Base-by-base conservation (phyloP, 1,140 invertebrate species). In the Anthonomus grandis region DNA sequence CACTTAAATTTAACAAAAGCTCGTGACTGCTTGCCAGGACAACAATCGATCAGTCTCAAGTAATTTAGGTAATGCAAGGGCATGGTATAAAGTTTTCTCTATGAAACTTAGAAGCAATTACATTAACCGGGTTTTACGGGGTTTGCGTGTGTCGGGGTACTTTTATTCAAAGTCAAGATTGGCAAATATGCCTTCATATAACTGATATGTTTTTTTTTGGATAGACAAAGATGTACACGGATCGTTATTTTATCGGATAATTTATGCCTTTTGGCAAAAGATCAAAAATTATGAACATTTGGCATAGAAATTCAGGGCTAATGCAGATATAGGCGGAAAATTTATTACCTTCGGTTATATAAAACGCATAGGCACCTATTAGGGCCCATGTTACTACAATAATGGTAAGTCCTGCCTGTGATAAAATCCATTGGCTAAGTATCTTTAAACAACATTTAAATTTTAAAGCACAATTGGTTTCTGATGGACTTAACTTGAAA, bases 351-450 rank as follows among this genome's bases (percentile, higher is more conserved):
- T 84, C 82, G 8, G 80, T 82, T 3, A 76, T 69, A 59, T 77
- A 78, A 65, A 84, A 83, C 0, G 79, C 77, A 0, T 74, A 72
- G 3, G 82, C 81, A 18, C 81, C 81, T 0, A 78, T 65, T 10
- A 84, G 62, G 0, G 79, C 75, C 82, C 82, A 84, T 4, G 76
- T 60, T 0, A 76, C 61, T 10, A 84, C 64, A 0, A 83, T 67
- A 59, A 76, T 74, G 1, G 75, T 70, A 3, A 84, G 65, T 19
- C 81, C 81, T 41, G 68, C 59, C 60, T 78, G 76, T 19, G 73
- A 75, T 22, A 77, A 61, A 10, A 74, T 53, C 69, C 72, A 70
- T 50, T 74, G 70, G 41, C 73, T 71, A 6, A 74, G 12, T 10
- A 68, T 55, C 56, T 61, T 62, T 44, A 67, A 66, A 24, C 60